Percentiles rank a stretch among this genome's conserved stretches.
phyloP scores from a whole-genome alignment of 2,888 invertebrate genomes.

The Lochmaea crataegi region DNA sequence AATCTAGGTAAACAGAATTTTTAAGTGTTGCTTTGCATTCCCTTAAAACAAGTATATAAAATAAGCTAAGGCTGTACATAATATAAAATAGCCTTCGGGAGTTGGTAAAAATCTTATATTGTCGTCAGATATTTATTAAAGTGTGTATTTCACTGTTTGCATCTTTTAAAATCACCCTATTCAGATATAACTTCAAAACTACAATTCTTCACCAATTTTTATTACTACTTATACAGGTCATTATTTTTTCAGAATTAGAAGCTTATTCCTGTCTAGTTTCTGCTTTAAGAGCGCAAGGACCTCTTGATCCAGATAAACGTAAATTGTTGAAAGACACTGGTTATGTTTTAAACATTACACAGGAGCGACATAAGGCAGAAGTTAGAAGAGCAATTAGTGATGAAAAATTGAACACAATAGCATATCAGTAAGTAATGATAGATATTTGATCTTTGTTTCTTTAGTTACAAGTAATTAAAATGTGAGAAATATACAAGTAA shows the following conservation, averaged over 20 bases:
- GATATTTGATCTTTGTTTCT: background rate
- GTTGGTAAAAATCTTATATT: too few species aligned
- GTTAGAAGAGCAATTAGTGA: constrained; percentile 92
- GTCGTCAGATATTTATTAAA: too few species aligned
- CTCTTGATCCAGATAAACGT: constrained; percentile 85
- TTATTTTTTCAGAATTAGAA: constrained; percentile 78
- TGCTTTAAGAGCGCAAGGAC: constrained; percentile 92
- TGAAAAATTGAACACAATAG: constrained; percentile 88
- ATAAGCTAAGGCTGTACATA: background rate
- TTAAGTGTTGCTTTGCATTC: background rate
- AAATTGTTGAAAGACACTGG: constrained; percentile 86
- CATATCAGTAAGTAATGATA: constrained; percentile 80
- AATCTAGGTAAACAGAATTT: constrained; percentile 76
- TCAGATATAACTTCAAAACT: too few species aligned
- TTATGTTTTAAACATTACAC: constrained; percentile 84
- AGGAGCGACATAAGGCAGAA: constrained; percentile 92
- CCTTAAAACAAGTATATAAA: background rate
- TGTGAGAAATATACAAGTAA: background rate
- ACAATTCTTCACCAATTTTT: background rate
- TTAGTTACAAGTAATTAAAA: background rate
- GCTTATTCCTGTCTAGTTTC: constrained; percentile 91
- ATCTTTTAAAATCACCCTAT: too few species aligned
- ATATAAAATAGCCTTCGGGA: too few species aligned
- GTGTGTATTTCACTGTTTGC: too few species aligned
- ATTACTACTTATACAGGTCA: background rate